A percentile compares a stretch with the other conserved stretches of the same genome.
These are phyloP conservation scores for Ceriagrion tenellum DNA, from an alignment of 2,888 invertebrate genomes.

Conservation along the genomic window DNA sequence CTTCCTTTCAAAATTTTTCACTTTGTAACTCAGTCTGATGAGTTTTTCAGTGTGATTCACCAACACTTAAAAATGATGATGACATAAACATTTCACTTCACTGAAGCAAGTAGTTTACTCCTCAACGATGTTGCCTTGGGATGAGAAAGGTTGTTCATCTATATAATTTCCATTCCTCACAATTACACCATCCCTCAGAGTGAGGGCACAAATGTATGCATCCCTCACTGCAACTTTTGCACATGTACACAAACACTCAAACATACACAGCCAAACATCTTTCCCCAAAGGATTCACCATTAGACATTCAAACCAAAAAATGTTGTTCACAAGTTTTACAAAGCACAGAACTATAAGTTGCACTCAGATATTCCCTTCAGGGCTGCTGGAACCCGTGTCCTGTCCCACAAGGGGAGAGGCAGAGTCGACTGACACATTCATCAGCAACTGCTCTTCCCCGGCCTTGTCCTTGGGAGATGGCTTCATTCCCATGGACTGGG, in stretches of 20 bases:
- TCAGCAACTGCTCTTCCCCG: conserved; percentile 47
- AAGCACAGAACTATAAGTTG: not conserved
- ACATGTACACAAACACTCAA: not conserved
- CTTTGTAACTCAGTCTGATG: not conserved
- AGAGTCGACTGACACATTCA: conserved; percentile 35
- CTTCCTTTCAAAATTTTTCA: not conserved
- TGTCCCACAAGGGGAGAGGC: not conserved
- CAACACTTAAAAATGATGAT: not conserved
- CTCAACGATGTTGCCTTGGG: not conserved
- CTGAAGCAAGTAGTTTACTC: conserved; percentile 10
- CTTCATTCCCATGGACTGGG: conserved; percentile 47
- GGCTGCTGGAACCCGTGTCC: not conserved
- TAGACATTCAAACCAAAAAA: not conserved
- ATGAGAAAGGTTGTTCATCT: not conserved
- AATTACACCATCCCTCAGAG: not conserved
- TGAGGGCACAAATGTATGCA: not conserved
- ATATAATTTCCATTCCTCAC: not conserved
- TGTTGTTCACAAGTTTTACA: not conserved
- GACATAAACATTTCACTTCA: not conserved
- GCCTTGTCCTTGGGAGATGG: conserved; percentile 25
- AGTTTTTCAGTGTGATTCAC: not conserved
- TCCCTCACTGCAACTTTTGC: not conserved
- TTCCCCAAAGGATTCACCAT: not conserved
- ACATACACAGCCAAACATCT: not conserved
- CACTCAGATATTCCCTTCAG: conserved; percentile 17